A percentile compares a stretch with the other conserved stretches of the same genome.
These are phyloP conservation scores for Polia nebulosa DNA, from an alignment of 2,888 invertebrate species.

Conservation along the genomic window DNA sequence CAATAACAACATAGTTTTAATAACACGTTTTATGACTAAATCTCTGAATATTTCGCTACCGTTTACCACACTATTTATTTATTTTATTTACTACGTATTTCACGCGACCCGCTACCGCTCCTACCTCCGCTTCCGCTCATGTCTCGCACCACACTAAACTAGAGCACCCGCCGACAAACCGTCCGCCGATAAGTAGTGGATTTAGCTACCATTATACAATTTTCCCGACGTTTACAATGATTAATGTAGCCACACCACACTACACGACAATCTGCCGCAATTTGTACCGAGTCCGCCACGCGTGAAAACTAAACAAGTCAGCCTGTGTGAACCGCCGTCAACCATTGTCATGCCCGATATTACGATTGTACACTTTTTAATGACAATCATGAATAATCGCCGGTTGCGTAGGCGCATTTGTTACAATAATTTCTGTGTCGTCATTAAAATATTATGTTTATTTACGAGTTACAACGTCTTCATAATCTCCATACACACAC, in stretches of 20 bases:
- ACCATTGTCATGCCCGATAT: conserved; percentile 63
- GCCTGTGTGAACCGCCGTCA: conserved; percentile 64
- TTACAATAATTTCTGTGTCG: conserved; percentile 48
- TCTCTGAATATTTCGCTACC: neutral
- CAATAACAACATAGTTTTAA: neutral
- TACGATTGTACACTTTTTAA: conserved; percentile 62
- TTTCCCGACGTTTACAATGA: conserved; percentile 80
- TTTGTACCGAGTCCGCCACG: conserved; percentile 66
- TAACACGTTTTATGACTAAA: neutral
- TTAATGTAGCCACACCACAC: conserved; percentile 75
- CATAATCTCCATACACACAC: conserved; percentile 12
- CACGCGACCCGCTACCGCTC: conserved; percentile 10
- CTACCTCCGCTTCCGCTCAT: conserved; percentile 39
- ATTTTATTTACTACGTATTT: neutral
- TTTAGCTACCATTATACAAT: conserved; percentile 82
- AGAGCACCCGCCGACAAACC: conserved; percentile 72
- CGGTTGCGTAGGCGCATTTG: conserved; percentile 54
- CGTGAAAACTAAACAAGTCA: conserved; percentile 70
- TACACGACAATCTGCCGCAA: conserved; percentile 67
- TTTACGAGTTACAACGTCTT: conserved; percentile 51
- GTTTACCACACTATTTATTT: neutral
- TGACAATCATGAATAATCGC: conserved; percentile 64
- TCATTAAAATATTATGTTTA: conserved; percentile 48
- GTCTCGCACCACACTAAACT: conserved; percentile 62
- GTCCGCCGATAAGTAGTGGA: conserved; percentile 81